phyloP scores from a whole-genome alignment of 2,888 invertebrate species.

The Drosophila incognita region DNA sequence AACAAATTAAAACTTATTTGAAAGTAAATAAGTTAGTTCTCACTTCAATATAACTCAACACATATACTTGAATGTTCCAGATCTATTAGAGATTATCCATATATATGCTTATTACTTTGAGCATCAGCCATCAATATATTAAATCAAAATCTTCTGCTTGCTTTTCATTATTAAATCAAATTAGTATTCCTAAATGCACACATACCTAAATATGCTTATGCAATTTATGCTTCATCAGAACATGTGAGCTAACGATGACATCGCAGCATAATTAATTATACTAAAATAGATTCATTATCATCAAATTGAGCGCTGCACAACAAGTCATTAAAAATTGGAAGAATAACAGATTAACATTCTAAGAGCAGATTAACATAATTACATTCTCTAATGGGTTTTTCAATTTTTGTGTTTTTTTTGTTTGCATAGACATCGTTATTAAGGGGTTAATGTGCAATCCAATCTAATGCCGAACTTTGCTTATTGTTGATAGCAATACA shows the following conservation, averaged over 20 bases:
- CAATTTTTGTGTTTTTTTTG: slow-evolving; percentile 1
- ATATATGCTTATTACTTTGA: neutral
- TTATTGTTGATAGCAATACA: slow-evolving; percentile 1
- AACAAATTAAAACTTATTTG: neutral
- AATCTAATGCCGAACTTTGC: slow-evolving; percentile 12
- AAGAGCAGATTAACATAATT: slow-evolving; percentile 13
- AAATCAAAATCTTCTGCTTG: neutral
- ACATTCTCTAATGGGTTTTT: neutral
- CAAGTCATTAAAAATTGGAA: slow-evolving; percentile 44
- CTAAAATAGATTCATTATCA: slow-evolving; percentile 42
- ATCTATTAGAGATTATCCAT: too few relatives aligned
- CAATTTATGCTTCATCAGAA: neutral
- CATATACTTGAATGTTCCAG: too few relatives aligned
- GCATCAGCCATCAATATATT: neutral
- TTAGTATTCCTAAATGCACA: neutral
- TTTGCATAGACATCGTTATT: slow-evolving; percentile 9
- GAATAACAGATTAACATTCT: slow-evolving; percentile 5
- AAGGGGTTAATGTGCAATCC: slow-evolving; percentile 49
- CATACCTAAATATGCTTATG: neutral
- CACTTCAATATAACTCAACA: neutral
- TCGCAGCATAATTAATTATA: slow-evolving; percentile 4
- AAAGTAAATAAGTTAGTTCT: neutral
- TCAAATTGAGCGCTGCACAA: slow-evolving; percentile 32
- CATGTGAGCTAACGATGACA: neutral
- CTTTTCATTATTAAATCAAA: neutral